Base-by-base conservation (phyloP, 1,140 invertebrate genomes). In the Dendrolimus kikuchii region DNA sequence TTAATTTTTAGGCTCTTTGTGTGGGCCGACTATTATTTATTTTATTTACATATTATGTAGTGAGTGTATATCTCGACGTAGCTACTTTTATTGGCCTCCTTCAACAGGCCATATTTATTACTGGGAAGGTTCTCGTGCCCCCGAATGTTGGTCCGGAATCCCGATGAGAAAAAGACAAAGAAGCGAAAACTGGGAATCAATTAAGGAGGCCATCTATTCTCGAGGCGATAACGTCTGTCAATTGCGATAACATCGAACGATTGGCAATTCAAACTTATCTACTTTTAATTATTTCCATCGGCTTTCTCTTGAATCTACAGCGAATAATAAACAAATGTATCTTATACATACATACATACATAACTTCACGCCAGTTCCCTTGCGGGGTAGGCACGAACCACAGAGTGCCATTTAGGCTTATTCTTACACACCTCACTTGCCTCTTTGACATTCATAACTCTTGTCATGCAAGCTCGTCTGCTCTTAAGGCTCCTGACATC, bases 121-220 rank as follows among this genome's bases (percentile, higher is more conserved):
- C 23, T 3, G 23, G 66, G 68, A 76, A 80, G 77, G 71, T 71
- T 71, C 67, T 64, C 68, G 70, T 67, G 63, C 59, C 46, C 52
- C 46, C 38, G 47, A 52, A 50, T 60, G 71, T 72, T 66, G 57
- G 61, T 40, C 46, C 62, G 72, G 76, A 81, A 81, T 81, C 74
- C 59, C 76, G 69, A 81, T 76, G 73, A 70, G 72, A 71, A 71
- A 66, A 72, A 81, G 72, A 79, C 78, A 79, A 81, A 79, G 76
- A 62, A 64, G 49, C 65, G 72, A 48, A 64, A 75, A 59, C 69
- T 60, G 64, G 62, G 73, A 81, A 79, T 79, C 78, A 81, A 81
- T 81, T 81, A 81, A 81, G 79, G 67, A 59, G 74, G 61, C 72
- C 71, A 71, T 77, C 69, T 72, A 76, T 77, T 60, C 58, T 60